A percentile compares a stretch with the other conserved stretches of the same genome.
These are phyloP conservation scores for Pseudomugil gertrudae DNA, from an alignment of 2,797 vertebrate genomes.

Conservation along the genomic window DNA sequence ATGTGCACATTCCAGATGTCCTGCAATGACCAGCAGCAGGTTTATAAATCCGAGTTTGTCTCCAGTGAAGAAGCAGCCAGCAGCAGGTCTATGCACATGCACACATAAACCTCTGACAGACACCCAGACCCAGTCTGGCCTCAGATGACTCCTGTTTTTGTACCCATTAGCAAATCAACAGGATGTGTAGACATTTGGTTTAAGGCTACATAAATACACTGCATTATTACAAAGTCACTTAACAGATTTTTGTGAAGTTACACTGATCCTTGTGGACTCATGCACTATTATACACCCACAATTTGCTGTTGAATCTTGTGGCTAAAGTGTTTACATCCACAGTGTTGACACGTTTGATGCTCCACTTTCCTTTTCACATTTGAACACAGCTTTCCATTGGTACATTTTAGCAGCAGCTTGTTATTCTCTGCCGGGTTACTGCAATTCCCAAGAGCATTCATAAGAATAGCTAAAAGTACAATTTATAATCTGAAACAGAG, in stretches of 20 bases:
- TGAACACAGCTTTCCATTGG: slow-evolving; percentile 16
- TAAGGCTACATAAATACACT: slow-evolving; percentile 57
- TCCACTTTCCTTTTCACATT: slow-evolving; percentile 52
- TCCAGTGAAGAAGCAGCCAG: slow-evolving; percentile 37
- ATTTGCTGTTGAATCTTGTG: slow-evolving; percentile 23
- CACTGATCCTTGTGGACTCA: slow-evolving; percentile 30
- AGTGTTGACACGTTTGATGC: slow-evolving; percentile 10
- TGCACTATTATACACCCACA: slow-evolving; percentile 45
- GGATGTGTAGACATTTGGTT: slow-evolving; percentile 53
- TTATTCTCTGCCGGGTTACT: slow-evolving; percentile 6
- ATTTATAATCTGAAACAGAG: slow-evolving; percentile 18
- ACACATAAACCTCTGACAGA: slow-evolving; percentile 19
- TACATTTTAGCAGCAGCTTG: slow-evolving; percentile 7
- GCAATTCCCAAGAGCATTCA: slow-evolving; percentile 15
- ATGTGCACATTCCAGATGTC: slow-evolving; percentile 68
- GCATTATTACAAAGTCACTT: slow-evolving; percentile 48
- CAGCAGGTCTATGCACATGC: slow-evolving; percentile 22
- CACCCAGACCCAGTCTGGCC: slow-evolving; percentile 24
- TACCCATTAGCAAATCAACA: slow-evolving; percentile 49
- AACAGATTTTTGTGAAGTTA: slow-evolving; percentile 40
- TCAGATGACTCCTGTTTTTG: slow-evolving; percentile 29
- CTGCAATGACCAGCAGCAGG: slow-evolving; percentile 72
- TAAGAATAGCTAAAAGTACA: slow-evolving; percentile 1
- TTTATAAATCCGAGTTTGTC: slow-evolving; percentile 45
- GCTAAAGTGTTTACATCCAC: slow-evolving; percentile 21